Conservation (phyloP, 2,888 invertebrate genomes). For the Nymphalis polychloros region DNA sequence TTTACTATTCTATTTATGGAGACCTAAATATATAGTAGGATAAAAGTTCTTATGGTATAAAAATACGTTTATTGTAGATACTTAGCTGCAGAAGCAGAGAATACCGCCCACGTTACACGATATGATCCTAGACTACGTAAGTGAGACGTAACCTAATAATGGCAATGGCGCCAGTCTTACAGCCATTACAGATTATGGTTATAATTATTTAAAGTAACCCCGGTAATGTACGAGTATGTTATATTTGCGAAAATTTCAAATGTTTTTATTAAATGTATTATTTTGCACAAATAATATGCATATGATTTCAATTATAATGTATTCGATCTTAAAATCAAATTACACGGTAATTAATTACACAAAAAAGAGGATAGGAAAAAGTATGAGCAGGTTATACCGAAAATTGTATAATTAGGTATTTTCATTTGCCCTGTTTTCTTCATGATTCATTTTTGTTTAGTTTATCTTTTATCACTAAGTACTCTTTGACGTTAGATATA, state of each 20-base stretch:
- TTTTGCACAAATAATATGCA: too few relatives aligned
- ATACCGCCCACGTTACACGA: constrained; percentile 41
- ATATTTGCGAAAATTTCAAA: background rate
- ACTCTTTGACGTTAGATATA: constrained; percentile 60
- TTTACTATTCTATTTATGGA: background rate
- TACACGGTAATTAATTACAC: background rate
- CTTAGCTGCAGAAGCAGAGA: constrained; percentile 34
- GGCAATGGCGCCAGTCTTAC: constrained; percentile 65
- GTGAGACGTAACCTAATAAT: constrained; percentile 57
- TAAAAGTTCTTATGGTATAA: constrained; percentile 6
- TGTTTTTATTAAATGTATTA: background rate
- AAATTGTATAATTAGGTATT: background rate
- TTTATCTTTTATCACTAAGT: constrained; percentile 60
- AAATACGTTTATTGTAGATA: constrained; percentile 33
- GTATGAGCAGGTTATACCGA: too few relatives aligned
- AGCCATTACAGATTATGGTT: constrained; percentile 64
- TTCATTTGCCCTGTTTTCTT: constrained; percentile 17
- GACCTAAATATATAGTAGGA: background rate
- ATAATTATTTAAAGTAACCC: constrained; percentile 51
- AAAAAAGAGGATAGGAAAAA: background rate
- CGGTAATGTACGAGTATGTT: background rate
- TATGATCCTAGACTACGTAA: constrained; percentile 43
- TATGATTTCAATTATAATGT: background rate
- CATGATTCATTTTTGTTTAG: constrained; percentile 59
- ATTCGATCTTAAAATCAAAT: background rate